Percentiles rank a stretch among this genome's conserved stretches.
phyloP scores from a whole-genome alignment of 2,797 vertebrate species.

The Brachymystax lenok region DNA sequence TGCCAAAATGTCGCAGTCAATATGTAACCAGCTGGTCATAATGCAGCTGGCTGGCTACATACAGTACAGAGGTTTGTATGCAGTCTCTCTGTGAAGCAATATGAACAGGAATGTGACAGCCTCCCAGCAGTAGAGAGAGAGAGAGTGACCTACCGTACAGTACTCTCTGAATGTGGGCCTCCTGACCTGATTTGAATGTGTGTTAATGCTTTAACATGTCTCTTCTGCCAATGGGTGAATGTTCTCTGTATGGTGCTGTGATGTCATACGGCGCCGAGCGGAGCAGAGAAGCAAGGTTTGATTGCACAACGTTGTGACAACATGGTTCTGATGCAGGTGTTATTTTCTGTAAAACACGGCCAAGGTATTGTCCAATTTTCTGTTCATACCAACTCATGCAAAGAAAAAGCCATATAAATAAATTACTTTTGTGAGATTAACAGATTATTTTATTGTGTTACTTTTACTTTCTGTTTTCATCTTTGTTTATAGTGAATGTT shows the following conservation, averaged over 20 bases:
- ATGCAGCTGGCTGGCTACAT: conserved; percentile 42
- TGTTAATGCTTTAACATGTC: conserved; percentile 44
- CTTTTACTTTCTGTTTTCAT: no score
- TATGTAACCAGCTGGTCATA: conserved; percentile 61
- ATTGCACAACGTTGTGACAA: conserved; percentile 22
- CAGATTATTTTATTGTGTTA: conserved; percentile 31
- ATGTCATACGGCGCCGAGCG: conserved; percentile 38
- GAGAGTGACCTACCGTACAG: neutral
- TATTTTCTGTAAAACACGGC: conserved; percentile 65
- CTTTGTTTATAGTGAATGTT: no score
- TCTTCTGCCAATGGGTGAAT: conserved; percentile 65
- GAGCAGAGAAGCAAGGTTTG: conserved; percentile 52
- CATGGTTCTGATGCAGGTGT: conserved; percentile 45
- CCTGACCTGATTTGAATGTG: conserved; percentile 48
- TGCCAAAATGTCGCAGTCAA: conserved; percentile 75
- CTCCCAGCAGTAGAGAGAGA: neutral
- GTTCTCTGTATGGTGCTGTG: conserved; percentile 71
- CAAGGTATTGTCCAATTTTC: conserved; percentile 72
- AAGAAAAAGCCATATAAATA: conserved; percentile 86
- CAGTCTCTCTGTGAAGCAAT: conserved; percentile 74
- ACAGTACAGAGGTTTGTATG: conserved; percentile 28
- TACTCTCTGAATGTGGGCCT: conserved; percentile 36
- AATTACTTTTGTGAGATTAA: conserved; percentile 79
- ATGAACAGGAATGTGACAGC: conserved; percentile 37
- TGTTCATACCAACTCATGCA: conserved; percentile 69